Base-by-base conservation (phyloP, 2,797 vertebrate species). In the Nannoperca australis region DNA sequence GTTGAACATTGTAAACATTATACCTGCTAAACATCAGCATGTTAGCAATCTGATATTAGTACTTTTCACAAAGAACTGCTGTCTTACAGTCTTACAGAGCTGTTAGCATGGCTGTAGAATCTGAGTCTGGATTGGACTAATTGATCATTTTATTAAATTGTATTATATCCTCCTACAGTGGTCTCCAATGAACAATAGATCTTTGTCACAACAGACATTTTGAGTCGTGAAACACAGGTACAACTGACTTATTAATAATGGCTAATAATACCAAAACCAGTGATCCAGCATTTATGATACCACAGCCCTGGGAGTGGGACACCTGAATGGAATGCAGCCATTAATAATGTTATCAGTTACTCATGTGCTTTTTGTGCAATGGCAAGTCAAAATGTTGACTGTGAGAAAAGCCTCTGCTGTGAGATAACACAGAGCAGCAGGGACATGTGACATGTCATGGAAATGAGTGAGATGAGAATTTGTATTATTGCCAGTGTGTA, bases 311-410 rank as follows among this genome's bases (percentile, higher is more conserved):
- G 73, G 78, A 64, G n/a, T 64, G 70, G 50, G 65, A 77, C 64
- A 76, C 60, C 77, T 78, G 42, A 69, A 54, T 67, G 78, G 59
- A 78, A 76, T 60, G 9, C 44, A 66, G 59, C 76, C 44, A 53
- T 40, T 72, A 50, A 63, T 73, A 73, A 81, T 70, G 47, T 79
- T 69, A 66, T 74, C 78, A 53, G 55, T 70, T 54, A 66, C 54
- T 74, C 38, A 6, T 66, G 54, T 55, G 44, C 40, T 68, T 70
- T 51, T 83, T 56, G 44, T 76, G 47, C 5, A 22, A 20, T 59
- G 24, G 44, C 1, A 18, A 69, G 34, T 51, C 59, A 42, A 56
- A 75, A 70, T 34, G 18, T 38, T 64, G 14, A 63, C 14, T 32
- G 24, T 36, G 20, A 67, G 70, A 81, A 73, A 78, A 63, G 7